Percentiles rank a stretch among this genome's conserved stretches.
Conservation (phyloP, 2,113 vertebrate species). For the Centropus unirufus region DNA sequence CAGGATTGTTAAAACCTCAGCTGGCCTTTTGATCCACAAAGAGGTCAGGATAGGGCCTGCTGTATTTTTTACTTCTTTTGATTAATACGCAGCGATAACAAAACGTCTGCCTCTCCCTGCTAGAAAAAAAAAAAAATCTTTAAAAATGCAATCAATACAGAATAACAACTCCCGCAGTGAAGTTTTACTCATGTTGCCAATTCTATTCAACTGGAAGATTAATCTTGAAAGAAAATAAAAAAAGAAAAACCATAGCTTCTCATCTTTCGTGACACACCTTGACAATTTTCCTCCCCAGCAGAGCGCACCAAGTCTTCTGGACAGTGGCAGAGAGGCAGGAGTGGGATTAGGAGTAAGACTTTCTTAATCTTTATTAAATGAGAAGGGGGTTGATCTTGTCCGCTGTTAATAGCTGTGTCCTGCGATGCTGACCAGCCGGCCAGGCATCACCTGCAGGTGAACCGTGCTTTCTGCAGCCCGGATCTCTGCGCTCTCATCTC, state of each 20-base stretch:
- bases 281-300: background rate
- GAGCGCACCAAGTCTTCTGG: background rate
- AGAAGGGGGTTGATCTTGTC: background rate
- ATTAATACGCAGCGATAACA: constrained; percentile 33
- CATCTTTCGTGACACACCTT: background rate
- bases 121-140: constrained; percentile 27
- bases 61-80: constrained; percentile 2
- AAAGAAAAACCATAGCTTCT: background rate
- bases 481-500: background rate
- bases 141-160: constrained; percentile 34
- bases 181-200: background rate
- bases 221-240: background rate
- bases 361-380: background rate
- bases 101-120: constrained; percentile 4
- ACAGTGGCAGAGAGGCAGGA: background rate
- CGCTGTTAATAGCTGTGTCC: background rate
- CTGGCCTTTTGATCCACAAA: background rate
- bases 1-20: background rate
- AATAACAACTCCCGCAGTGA: constrained; percentile 9
- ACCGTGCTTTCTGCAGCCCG: background rate
- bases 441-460: background rate
- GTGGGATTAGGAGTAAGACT: background rate
- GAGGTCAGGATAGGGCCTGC: background rate
- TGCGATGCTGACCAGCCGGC: background rate
- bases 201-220: constrained; percentile 17